Base-by-base conservation (phyloP, 2,797 vertebrate species). In the Spondyliosoma cantharus region DNA sequence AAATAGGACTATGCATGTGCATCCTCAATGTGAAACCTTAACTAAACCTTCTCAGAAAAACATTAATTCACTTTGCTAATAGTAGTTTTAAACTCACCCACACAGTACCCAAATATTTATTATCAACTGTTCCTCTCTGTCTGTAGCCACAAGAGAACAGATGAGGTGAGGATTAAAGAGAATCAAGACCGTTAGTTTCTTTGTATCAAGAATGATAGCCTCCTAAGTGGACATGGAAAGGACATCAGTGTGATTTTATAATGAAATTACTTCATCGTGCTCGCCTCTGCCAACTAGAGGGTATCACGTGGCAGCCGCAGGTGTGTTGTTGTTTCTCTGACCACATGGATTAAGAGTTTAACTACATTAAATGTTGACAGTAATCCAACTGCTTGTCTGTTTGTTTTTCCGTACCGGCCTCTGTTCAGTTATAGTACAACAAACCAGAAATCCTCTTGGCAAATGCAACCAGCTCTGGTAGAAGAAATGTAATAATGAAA, bases 241-340 rank as follows among this genome's bases (percentile, higher is more conserved):
- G 29, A 32, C 32, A 7, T 37, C 56, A 69, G 53, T 37, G 27
- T 57, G 60, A 71, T 20, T 19, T 27, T 37, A 42, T 54, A 67
- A 85, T 71, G 27, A 74, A 50, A 80, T 43, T 3, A 80, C 48
- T 79, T 53, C 16, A 53, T 74, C 43, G 27, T 20, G 62, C 27
- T 24, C 42, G 73, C 5, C 19, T 9, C 42, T 27, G 50, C 15
- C 20, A 75, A 22, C 29, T 49, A 70, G 15, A 70, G 60, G 9
- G 54, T 70, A 53, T 84, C 62, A 60, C 19, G 22, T 0, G 45
- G 29, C 13, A n/a, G n/a, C n/a, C n/a, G n/a, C n/a, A 3, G 25
- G 5, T 61, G 56, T 45, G 46, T 6, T 61, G 16, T 24, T 60
- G 19, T 63, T 46, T 50, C 22, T 71, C 22, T 71, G 2, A 50